Conservation (phyloP, 2,797 vertebrate genomes). For the Gobio occitaniae region DNA sequence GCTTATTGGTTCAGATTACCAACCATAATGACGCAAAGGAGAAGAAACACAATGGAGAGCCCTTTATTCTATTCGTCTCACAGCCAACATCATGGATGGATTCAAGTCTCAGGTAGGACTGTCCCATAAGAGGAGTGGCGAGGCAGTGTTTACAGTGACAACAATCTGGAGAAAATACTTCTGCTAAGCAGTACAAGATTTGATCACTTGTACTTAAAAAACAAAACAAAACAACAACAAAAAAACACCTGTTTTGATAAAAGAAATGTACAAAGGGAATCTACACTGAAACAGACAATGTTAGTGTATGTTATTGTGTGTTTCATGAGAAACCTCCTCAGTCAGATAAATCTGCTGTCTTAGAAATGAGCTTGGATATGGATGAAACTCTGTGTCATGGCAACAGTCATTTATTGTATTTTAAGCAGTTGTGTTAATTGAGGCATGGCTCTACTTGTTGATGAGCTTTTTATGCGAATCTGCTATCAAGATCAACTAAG, state of each 20-base stretch:
- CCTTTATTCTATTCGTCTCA: constrained; percentile 39
- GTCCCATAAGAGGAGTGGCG: constrained; percentile 1
- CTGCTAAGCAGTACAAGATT: not conserved
- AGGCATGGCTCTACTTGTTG: not conserved
- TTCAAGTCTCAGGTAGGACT: constrained; percentile 56
- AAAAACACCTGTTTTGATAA: not conserved
- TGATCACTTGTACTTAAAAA: not conserved
- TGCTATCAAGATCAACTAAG: not conserved
- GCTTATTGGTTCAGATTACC: not conserved
- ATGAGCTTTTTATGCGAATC: not conserved
- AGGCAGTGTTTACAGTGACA: not conserved
- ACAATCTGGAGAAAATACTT: not conserved
- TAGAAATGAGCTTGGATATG: not conserved
- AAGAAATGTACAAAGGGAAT: not conserved
- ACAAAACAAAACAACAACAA: not conserved
- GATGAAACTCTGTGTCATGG: not conserved
- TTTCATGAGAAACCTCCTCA: not conserved
- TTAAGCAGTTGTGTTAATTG: not conserved
- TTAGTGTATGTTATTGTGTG: not conserved
- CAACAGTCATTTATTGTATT: constrained; percentile 1
- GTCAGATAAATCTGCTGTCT: not conserved
- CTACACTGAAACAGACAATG: not conserved
- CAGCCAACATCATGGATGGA: constrained; percentile 50
- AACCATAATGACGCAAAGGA: constrained; percentile 28
- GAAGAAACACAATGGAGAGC: constrained; percentile 42